These are phyloP conservation scores for Callyntrura sp. DNA, from an alignment of 2,888 invertebrate species.

Conservation along the genomic window DNA sequence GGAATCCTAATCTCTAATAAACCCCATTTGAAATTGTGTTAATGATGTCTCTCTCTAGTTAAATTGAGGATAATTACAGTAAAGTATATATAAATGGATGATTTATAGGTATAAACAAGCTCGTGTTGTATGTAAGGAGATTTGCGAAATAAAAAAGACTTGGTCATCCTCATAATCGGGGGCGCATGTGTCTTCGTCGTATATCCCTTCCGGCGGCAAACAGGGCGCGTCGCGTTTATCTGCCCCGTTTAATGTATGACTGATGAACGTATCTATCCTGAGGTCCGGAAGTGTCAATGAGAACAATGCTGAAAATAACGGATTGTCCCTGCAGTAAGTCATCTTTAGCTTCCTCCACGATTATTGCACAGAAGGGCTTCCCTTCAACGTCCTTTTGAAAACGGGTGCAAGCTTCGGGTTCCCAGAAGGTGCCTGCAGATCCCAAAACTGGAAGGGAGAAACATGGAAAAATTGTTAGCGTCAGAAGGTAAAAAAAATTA, in stretches of 20 bases:
- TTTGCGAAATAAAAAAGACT: slow-evolving; percentile 61
- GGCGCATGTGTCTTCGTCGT: no score
- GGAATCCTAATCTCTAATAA: not conserved
- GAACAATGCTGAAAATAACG: slow-evolving; percentile 79
- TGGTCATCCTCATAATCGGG: slow-evolving; percentile 17
- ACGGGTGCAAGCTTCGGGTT: slow-evolving; percentile 80
- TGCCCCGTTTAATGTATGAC: slow-evolving; percentile 68
- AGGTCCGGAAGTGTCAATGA: slow-evolving; percentile 82
- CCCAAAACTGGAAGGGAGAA: slow-evolving; percentile 75
- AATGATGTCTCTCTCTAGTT: no score
- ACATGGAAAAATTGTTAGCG: not conserved
- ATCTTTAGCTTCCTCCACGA: slow-evolving; percentile 80
- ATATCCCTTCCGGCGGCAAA: not conserved
- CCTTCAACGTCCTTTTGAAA: slow-evolving; percentile 82
- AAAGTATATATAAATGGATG: not conserved
- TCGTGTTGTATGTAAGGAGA: slow-evolving; percentile 57
- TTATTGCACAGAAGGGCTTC: slow-evolving; percentile 82
- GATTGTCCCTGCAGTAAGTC: slow-evolving; percentile 76
- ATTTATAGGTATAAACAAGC: slow-evolving; percentile 58
- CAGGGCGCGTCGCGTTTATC: slow-evolving; percentile 55
- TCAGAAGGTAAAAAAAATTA: not conserved
- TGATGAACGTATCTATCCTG: slow-evolving; percentile 82
- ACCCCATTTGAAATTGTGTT: not conserved
- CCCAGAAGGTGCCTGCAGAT: slow-evolving; percentile 75
- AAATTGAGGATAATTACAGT: no score